Evolutionary conservation across 2,797 vertebrate species (phyloP).

Genomic region (Alcedo atthis): DNA sequence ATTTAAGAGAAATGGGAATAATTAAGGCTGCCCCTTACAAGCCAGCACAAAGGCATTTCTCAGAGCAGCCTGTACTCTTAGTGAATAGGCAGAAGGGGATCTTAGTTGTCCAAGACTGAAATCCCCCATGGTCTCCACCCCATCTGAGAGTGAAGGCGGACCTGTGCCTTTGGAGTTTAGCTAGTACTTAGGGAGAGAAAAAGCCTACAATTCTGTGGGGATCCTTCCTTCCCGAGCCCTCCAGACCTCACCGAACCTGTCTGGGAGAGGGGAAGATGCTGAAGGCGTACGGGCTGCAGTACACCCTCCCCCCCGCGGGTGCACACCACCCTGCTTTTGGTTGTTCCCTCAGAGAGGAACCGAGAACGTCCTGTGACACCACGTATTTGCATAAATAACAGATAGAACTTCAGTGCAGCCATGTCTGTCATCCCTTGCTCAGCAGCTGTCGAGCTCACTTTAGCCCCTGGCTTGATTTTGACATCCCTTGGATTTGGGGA

Average conservation of each 20-base stretch:
- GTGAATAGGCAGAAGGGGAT: constrained; percentile 55
- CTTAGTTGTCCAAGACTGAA: constrained; percentile 39
- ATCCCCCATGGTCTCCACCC: neutral
- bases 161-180: neutral
- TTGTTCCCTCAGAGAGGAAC: neutral
- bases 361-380: neutral
- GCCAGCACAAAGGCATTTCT: constrained; percentile 64
- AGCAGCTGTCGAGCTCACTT: neutral
- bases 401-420: neutral
- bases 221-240: neutral
- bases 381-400: constrained; percentile 1
- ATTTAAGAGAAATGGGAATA: constrained; percentile 69
- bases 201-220: neutral
- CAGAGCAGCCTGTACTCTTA: constrained; percentile 23
- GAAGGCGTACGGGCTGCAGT: neutral
- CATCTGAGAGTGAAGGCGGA: neutral
- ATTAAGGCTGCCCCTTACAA: constrained; percentile 62
- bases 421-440: neutral
- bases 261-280: neutral
- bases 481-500: neutral
- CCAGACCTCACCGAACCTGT: neutral
- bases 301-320: rapidly evolving
- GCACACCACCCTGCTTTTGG: neutral
- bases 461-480: neutral
- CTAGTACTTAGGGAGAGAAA: neutral